A percentile compares a stretch with the other conserved stretches of the same genome.
phyloP scores from a whole-genome alignment of 2,888 invertebrate genomes.

The Meloe dianella region DNA sequence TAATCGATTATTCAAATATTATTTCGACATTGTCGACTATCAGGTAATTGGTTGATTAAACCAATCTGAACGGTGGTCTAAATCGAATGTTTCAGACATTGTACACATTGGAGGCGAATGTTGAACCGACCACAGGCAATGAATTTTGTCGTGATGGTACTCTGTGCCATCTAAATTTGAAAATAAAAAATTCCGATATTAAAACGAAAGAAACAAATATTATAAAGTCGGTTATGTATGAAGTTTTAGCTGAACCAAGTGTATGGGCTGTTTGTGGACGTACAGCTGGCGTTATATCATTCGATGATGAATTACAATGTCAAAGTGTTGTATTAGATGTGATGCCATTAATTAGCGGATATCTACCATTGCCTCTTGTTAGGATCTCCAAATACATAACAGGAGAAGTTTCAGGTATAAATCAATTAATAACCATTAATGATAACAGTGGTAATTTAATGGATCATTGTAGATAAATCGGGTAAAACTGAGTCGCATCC shows the following conservation, averaged over 20 bases:
- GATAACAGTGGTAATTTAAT: no score
- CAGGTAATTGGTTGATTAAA: conserved; percentile 63
- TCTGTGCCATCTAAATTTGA: conserved; percentile 82
- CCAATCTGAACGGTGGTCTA: no score
- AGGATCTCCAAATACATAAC: conserved; percentile 89
- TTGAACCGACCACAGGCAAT: conserved; percentile 79
- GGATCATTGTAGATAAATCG: conserved; percentile 58
- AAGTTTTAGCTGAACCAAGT: conserved; percentile 88
- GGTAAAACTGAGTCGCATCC: conserved; percentile 69
- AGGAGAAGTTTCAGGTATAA: conserved; percentile 62
- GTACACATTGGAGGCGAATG: conserved; percentile 77
- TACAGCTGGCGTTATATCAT: conserved; percentile 76
- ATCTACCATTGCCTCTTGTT: conserved; percentile 86
- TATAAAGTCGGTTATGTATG: conserved; percentile 83
- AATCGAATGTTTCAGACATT: conserved; percentile 68
- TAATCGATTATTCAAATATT: conserved; percentile 66
- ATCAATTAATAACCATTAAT: background rate
- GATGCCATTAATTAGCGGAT: conserved; percentile 91
- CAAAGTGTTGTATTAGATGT: conserved; percentile 85
- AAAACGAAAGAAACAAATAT: conserved; percentile 35
- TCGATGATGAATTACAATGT: conserved; percentile 58
- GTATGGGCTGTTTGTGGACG: conserved; percentile 94
- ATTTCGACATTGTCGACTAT: conserved; percentile 82
- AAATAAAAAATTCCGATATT: conserved; percentile 62
- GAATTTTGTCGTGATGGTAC: conserved; percentile 90